Conservation (phyloP, 1,140 invertebrate genomes). For the Dreissena polymorpha region DNA sequence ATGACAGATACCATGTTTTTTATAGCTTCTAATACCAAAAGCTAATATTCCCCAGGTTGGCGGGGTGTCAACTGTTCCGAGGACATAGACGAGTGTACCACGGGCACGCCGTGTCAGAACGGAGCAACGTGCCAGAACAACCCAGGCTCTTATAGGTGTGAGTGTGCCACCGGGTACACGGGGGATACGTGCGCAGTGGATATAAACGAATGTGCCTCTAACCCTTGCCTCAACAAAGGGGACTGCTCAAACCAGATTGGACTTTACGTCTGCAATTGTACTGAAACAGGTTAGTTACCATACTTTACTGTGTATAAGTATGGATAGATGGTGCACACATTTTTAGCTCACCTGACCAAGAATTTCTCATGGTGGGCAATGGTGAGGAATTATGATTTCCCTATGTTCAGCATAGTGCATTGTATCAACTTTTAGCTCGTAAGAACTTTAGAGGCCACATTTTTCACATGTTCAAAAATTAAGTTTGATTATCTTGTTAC, state of each 20-base stretch:
- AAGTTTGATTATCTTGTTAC: too few species aligned
- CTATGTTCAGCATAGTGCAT: too few species aligned
- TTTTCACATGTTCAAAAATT: too few species aligned
- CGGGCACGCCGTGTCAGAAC: slow-evolving; percentile 60
- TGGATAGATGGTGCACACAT: too few species aligned
- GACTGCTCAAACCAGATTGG: slow-evolving; percentile 54
- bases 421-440: too few species aligned
- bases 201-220: slow-evolving; percentile 62
- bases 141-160: slow-evolving; percentile 42
- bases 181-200: slow-evolving; percentile 53
- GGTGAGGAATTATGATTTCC: too few species aligned
- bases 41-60: slow-evolving; percentile 52
- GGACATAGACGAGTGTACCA: slow-evolving; percentile 73
- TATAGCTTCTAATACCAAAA: too few species aligned
- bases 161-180: slow-evolving; percentile 28
- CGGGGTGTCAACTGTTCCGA: slow-evolving; percentile 64
- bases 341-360: too few species aligned
- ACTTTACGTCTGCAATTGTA: slow-evolving; percentile 45
- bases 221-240: slow-evolving; percentile 66
- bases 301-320: too few species aligned
- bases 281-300: slow-evolving; percentile 29
- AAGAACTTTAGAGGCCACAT: too few species aligned
- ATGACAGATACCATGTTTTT: too few species aligned
- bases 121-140: slow-evolving; percentile 55
- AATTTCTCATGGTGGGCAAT: too few species aligned